Evolutionary conservation across 1,140 invertebrate genomes (phyloP).

Genomic region (Tetramorium simillimum): DNA sequence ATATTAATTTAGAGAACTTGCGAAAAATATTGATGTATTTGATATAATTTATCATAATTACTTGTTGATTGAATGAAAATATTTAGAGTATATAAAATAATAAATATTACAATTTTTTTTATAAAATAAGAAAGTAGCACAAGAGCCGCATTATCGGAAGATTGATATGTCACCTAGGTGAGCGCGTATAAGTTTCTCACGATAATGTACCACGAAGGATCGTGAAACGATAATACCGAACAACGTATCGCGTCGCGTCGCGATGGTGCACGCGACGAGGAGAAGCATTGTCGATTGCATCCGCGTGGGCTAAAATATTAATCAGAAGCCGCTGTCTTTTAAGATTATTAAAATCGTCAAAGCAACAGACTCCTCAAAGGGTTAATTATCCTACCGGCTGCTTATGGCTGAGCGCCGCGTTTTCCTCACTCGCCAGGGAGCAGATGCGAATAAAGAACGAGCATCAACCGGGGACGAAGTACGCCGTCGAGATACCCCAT

Average conservation of each 20-base stretch:
- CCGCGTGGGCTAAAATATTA: constrained; percentile 77
- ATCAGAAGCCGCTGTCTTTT: constrained; percentile 82
- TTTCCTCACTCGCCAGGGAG: constrained; percentile 71
- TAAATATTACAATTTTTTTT: not conserved
- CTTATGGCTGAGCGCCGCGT: constrained; percentile 82
- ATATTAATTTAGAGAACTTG: not conserved
- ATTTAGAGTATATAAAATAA: not conserved
- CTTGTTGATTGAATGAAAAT: not conserved
- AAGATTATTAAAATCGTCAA: constrained; percentile 85
- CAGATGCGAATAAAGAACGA: constrained; percentile 77
- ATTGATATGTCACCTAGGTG: not conserved
- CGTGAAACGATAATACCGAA: constrained; percentile 59
- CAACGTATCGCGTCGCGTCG: constrained; percentile 12
- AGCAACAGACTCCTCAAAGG: constrained; percentile 84
- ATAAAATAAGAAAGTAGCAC: not conserved
- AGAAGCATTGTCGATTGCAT: constrained; percentile 76
- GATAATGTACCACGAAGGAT: constrained; percentile 44
- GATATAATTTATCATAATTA: not conserved
- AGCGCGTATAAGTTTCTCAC: constrained; percentile 24
- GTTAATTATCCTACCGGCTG: constrained; percentile 84
- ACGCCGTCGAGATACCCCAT: constrained; percentile 50
- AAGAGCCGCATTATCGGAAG: not conserved
- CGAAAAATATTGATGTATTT: constrained; percentile 29
- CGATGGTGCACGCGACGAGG: constrained; percentile 46
- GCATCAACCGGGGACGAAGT: constrained; percentile 58